phyloP scores from a whole-genome alignment of 2,888 invertebrate species.

The Acrocyrtus sp. region DNA sequence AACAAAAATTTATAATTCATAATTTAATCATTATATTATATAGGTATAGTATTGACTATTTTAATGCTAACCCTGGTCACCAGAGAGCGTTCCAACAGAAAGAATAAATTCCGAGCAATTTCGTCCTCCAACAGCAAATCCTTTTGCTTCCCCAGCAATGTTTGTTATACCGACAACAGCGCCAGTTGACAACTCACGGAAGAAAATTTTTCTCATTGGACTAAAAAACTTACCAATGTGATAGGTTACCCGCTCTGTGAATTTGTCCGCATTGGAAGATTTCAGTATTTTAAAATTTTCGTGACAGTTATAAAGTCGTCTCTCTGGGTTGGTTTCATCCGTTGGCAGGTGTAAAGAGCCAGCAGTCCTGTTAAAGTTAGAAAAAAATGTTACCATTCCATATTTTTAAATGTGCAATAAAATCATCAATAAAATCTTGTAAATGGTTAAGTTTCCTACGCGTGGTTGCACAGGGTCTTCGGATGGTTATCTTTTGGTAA shows the following conservation, averaged over 20 bases:
- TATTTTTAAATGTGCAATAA: no score
- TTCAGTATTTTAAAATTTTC: not conserved
- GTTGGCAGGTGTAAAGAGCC: no score
- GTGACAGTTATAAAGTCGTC: no score
- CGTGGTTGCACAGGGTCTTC: not conserved
- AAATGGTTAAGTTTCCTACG: no score
- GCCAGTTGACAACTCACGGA: not conserved
- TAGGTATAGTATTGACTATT: no score
- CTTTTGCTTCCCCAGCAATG: not conserved
- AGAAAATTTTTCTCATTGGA: not conserved
- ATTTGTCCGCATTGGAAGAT: not conserved
- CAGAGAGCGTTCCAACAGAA: not conserved
- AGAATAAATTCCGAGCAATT: not conserved
- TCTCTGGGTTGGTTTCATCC: no score
- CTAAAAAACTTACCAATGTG: not conserved
- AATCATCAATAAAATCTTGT: no score
- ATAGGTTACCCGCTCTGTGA: not conserved
- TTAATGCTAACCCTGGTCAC: not conserved
- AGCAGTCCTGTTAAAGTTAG: no score
- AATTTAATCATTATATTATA: no score
- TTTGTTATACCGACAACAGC: not conserved
- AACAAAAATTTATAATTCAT: no score
- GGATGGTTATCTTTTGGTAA: not conserved
- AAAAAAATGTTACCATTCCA: no score
- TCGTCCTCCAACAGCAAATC: not conserved